Conservation (phyloP, 1,140 invertebrate genomes). For the Eriocheir sinensis region DNA sequence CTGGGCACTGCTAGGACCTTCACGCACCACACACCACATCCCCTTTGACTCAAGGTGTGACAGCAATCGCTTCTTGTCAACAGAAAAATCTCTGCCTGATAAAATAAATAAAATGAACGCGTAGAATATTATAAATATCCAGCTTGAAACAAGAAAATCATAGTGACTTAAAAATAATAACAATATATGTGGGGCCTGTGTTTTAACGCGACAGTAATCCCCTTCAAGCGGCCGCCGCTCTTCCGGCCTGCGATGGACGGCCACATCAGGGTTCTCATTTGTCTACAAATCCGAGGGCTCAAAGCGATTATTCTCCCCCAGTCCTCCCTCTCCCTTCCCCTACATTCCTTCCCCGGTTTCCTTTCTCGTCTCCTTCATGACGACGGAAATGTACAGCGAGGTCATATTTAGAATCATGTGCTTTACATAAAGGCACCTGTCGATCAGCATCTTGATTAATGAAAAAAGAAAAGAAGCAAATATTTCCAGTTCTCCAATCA, state of each 20-base stretch:
- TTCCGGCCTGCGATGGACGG: not conserved
- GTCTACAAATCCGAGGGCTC: not conserved
- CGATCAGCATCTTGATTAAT: not conserved
- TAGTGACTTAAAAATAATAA: not conserved
- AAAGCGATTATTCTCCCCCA: constrained; percentile 7
- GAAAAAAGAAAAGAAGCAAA: not conserved
- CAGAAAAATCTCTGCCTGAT: too few relatives aligned
- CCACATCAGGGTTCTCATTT: not conserved
- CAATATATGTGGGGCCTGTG: not conserved
- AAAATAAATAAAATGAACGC: too few relatives aligned
- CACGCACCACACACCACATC: too few relatives aligned
- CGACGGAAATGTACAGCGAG: not conserved
- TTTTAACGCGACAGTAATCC: not conserved
- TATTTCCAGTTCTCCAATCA: not conserved
- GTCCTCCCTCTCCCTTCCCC: not conserved
- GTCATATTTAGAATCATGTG: not conserved
- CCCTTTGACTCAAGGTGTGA: too few relatives aligned
- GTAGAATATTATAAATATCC: too few relatives aligned
- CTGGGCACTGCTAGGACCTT: too few relatives aligned
- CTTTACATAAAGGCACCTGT: not conserved
- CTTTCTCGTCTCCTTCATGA: not conserved
- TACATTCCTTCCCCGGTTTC: not conserved
- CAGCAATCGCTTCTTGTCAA: too few relatives aligned
- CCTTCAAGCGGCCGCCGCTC: not conserved
- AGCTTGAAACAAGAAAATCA: not conserved